Conservation (phyloP, 2,113 vertebrate species). For the Sebastes fasciatus region DNA sequence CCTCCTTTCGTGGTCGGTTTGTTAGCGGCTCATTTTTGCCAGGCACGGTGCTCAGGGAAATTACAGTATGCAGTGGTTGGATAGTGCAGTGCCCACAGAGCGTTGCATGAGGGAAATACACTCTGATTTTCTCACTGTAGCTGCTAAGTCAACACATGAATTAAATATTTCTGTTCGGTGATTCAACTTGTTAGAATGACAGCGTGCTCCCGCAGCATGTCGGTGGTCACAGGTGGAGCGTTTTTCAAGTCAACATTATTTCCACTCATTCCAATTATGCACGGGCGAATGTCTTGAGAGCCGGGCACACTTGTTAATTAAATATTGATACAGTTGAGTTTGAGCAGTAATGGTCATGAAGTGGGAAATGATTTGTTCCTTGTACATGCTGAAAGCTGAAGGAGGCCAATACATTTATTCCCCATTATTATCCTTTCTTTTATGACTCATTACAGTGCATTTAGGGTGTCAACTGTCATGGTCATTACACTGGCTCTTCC, state of each 20-base stretch:
- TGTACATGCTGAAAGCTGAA: not conserved
- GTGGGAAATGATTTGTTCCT: not conserved
- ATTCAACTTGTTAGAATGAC: conserved; percentile 17
- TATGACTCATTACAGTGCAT: conserved; percentile 15
- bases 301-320: not conserved
- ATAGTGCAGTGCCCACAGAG: conserved; percentile 20
- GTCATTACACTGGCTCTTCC: conserved; percentile 2
- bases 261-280: not conserved
- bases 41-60: conserved; percentile 15
- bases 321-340: conserved; percentile 20
- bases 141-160: conserved; percentile 40
- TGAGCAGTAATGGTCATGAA: not conserved
- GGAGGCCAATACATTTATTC: conserved; percentile 18
- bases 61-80: conserved; percentile 18
- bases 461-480: not conserved
- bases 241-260: conserved; percentile 16
- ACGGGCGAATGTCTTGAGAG: not conserved
- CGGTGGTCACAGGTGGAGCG: conserved; percentile 27
- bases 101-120: conserved; percentile 2
- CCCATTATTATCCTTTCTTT: not conserved
- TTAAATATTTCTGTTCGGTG: conserved; percentile 35
- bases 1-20: not conserved
- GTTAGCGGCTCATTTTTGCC: not conserved
- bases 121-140: conserved; percentile 34
- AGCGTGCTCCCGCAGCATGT: not conserved